Percentiles rank a stretch among this genome's conserved stretches.
Evolutionary conservation across 2,888 invertebrate species (phyloP).

Genomic region (Junonia oenone): DNA sequence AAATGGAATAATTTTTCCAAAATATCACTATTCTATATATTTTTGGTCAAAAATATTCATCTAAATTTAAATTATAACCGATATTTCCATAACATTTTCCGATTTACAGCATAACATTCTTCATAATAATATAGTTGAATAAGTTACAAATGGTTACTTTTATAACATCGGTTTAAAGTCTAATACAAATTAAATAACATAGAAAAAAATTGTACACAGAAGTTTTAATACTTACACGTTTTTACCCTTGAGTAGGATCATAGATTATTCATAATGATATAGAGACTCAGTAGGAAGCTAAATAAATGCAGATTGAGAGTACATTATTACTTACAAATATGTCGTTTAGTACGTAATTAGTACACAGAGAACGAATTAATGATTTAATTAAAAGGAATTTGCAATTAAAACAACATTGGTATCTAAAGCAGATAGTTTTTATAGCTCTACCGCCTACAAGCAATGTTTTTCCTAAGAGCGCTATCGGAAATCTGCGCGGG

Average conservation of each 20-base stretch:
- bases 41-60: background rate
- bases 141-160: background rate
- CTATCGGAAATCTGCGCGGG: slow-evolving; percentile 43
- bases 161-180: background rate
- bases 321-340: background rate
- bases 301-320: background rate
- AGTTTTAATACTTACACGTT: background rate
- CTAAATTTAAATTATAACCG: too few relatives aligned
- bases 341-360: background rate
- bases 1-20: too few relatives aligned
- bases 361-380: slow-evolving; percentile 3
- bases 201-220: background rate
- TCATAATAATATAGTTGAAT: too few relatives aligned
- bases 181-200: background rate
- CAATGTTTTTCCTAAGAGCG: slow-evolving; percentile 33
- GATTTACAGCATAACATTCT: too few relatives aligned
- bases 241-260: background rate
- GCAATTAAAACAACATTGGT: slow-evolving; percentile 26
- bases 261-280: background rate
- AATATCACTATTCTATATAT: too few relatives aligned
- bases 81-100: too few relatives aligned
- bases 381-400: slow-evolving; percentile 11
- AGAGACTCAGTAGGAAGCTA: background rate
- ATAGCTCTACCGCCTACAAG: slow-evolving; percentile 25
- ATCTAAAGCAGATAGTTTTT: slow-evolving; percentile 22